Base-by-base conservation (phyloP, 2,797 vertebrate species). In the Graptemys geographica region DNA sequence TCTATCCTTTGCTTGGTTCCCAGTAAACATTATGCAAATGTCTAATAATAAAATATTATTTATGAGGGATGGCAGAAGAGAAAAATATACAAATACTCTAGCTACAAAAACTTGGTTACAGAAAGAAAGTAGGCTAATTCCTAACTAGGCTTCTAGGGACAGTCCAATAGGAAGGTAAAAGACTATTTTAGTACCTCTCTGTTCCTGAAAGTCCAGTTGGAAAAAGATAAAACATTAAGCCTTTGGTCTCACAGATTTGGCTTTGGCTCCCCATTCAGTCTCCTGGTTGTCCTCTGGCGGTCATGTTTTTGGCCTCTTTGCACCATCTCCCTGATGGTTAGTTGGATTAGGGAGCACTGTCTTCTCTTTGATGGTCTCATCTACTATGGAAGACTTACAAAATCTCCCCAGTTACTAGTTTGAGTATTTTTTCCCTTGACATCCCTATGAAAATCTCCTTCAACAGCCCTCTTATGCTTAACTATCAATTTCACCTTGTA, bases 381-480 rank as follows among this genome's bases (percentile, higher is more conserved):
- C 33, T 21, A 74, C 41, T 47, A 83, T 37, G 31, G 69, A 83
- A 95, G 95, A 76, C 16, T 69, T 74, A 51, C 3, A 1, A 55
- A 49, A 6, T 21, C 89, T 90, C 82, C 41, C n/a, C 53, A 44
- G 88, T 62, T 1, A 21, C 25, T 84, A 12, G 4, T 62, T 83
- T 84, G 7, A 41, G 92, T 89, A 23, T 55, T 94, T 94, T 65
- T 76, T 37, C 83, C 4, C 53, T 62, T 13, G 37, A 47, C 10
- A 57, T 44, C 62, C 78, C 80, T 88, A 41, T 81, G 85, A 91
- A 44, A 92, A 86, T 89, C 11, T 81, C 72, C 41, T 87, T 95
- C 72, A 0, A 0, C 31, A 87, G 49, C 83, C 5, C 5, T 81
- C 53, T 41, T 41, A 41, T 41, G 41, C 41, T 41, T 41, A 41